Evolutionary conservation across 2,888 invertebrate species (phyloP).

Genomic region (Spodoptera picta): DNA sequence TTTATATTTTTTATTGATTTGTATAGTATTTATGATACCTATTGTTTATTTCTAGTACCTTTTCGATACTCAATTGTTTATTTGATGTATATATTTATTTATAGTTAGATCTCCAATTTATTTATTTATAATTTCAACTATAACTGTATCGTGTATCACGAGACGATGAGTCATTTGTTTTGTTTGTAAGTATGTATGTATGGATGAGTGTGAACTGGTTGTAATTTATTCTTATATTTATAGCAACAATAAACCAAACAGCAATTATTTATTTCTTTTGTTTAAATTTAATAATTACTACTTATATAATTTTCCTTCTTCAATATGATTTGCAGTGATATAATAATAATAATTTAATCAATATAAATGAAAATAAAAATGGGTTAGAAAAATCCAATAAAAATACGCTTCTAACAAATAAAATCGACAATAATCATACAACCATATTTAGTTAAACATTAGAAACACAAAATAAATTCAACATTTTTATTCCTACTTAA

Average conservation of each 20-base stretch:
- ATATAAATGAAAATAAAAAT: no score
- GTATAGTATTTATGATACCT: neutral
- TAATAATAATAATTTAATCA: no score
- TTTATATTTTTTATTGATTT: constrained; percentile 18
- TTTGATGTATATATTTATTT: constrained; percentile 35
- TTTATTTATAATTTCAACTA: constrained; percentile 42
- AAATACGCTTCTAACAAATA: no score
- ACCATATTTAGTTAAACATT: no score
- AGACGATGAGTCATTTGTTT: constrained; percentile 59
- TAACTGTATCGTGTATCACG: constrained; percentile 71
- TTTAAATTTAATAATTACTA: constrained; percentile 14
- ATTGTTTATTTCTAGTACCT: constrained; percentile 28
- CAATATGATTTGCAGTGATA: no score
- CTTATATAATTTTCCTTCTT: no score
- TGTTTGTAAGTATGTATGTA: constrained; percentile 52
- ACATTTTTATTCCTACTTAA: no score
- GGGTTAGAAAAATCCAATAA: no score
- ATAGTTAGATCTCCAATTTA: constrained; percentile 53
- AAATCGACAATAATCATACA: no score
- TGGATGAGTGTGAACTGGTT: constrained; percentile 60
- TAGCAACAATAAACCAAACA: constrained; percentile 56
- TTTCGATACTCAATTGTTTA: constrained; percentile 30
- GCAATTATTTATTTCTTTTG: constrained; percentile 27
- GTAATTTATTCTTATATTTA: constrained; percentile 57
- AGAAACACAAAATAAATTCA: no score